A percentile compares a stretch with the other conserved stretches of the same genome.
Evolutionary conservation across 2,113 vertebrate species (phyloP).

Genomic region (Zingel zingel): DNA sequence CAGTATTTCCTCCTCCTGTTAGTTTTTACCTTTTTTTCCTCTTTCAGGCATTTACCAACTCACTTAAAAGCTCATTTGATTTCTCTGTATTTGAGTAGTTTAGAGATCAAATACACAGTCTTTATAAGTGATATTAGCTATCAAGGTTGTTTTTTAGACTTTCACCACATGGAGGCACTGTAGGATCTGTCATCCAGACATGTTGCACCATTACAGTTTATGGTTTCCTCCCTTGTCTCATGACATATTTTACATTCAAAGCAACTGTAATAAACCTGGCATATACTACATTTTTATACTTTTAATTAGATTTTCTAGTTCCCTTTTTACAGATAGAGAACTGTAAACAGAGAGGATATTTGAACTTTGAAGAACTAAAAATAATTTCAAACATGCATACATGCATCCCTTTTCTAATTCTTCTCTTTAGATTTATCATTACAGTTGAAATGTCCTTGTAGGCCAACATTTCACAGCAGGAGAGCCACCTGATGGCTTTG

Average conservation of each 20-base stretch:
- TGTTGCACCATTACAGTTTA: conserved; percentile 7
- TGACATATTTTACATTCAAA: neutral
- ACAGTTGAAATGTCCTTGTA: conserved; percentile 16
- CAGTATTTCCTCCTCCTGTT: neutral
- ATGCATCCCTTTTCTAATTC: neutral
- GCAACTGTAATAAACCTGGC: neutral
- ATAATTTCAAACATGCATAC: neutral
- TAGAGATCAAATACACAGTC: neutral
- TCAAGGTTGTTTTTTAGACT: neutral
- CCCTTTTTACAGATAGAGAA: too few species aligned
- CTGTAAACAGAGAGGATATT: neutral
- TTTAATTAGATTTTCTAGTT: neutral
- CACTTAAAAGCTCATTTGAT: neutral
- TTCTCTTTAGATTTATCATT: conserved; percentile 9
- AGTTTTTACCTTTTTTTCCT: neutral
- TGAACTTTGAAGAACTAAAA: neutral
- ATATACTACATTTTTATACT: neutral
- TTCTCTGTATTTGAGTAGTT: neutral
- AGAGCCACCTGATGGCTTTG: conserved; percentile 24
- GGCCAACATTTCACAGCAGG: conserved; percentile 35
- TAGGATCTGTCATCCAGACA: conserved; percentile 27
- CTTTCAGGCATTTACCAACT: conserved; percentile 1
- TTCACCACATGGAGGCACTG: conserved; percentile 70
- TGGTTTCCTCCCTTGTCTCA: neutral
- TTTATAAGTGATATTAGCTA: neutral